Base-by-base conservation (phyloP, 2,888 invertebrate genomes). In the Dilophus febrilis region DNA sequence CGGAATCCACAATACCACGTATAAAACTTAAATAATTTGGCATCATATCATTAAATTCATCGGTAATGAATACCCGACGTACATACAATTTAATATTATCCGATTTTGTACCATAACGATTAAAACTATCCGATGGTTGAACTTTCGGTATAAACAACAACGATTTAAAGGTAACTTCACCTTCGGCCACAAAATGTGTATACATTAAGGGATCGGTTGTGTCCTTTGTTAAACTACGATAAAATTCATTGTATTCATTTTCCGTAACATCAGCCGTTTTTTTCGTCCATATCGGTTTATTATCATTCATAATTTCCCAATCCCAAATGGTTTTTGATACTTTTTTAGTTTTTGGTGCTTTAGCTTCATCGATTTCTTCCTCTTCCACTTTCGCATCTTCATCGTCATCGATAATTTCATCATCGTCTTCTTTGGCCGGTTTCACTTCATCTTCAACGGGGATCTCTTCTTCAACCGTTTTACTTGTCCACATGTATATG, bases 41-140 rank as follows among this genome's bases (percentile, higher is more conserved):
- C 83, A 98, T 88, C 82, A 98, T 90, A 58, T 98, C 97, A 60
- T 90, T 90, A 71, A 98, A 97, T 67, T 98, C 92, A 62, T 98
- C 97, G 8, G 97, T 97, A 65, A 98, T 99, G 68, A 98, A 99
- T 13, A 99, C 98, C 45, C 98, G 74, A 44, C 97, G 75, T 41
- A 99, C 98, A 64, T 90, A 99, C 45, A 98, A 71, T 64, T 95
- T 95, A 55, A 95, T 94, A 64, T 88, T 82, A 61, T 95, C 94
- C 4, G 82, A 78, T 57, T 85, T 85, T 48, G 90, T 85, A 51
- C 95, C 97, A 60, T 97, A 97, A 57, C 79, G 78, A 65, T 91
- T 91, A 72, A 98, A 97, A 52, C 81, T 82, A 59, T 98, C 97
- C 10, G 78, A 70, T 2, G 95, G 94, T 56, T 92, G 86, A 28